These are phyloP conservation scores for Forbesichthys agassizii DNA, from an alignment of 2,113 vertebrate species.

Conservation along the genomic window DNA sequence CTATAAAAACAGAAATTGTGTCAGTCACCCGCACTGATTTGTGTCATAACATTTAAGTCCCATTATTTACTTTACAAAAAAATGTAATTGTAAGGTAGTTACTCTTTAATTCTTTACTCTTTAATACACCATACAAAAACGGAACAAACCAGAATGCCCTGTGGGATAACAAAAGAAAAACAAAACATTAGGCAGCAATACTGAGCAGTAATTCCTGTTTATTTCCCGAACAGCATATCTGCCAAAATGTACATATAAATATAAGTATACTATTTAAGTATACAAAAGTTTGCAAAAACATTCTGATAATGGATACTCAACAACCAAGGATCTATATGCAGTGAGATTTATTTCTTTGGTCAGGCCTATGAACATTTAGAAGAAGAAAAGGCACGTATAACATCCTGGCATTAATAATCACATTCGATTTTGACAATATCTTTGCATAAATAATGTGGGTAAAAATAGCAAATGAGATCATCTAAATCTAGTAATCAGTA, in stretches of 20 bases:
- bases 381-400: neutral
- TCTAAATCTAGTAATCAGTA: neutral
- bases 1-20: too few relatives aligned
- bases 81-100: too few relatives aligned
- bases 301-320: neutral
- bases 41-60: too few relatives aligned
- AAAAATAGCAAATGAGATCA: neutral
- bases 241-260: conserved; percentile 14
- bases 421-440: neutral
- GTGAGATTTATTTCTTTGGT: neutral
- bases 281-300: neutral
- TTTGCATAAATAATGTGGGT: neutral
- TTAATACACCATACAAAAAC: neutral
- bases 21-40: too few relatives aligned
- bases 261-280: conserved; percentile 12
- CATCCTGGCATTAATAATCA: neutral
- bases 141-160: neutral
- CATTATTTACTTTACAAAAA: too few relatives aligned
- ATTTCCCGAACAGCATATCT: conserved; percentile 41
- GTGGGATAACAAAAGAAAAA: neutral
- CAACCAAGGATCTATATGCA: neutral
- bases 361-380: neutral
- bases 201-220: conserved; percentile 13
- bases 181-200: conserved; percentile 14
- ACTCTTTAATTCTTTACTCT: too few relatives aligned